Evolutionary conservation across 2,113 vertebrate species (phyloP).

Genomic region (Rhineura floridana): DNA sequence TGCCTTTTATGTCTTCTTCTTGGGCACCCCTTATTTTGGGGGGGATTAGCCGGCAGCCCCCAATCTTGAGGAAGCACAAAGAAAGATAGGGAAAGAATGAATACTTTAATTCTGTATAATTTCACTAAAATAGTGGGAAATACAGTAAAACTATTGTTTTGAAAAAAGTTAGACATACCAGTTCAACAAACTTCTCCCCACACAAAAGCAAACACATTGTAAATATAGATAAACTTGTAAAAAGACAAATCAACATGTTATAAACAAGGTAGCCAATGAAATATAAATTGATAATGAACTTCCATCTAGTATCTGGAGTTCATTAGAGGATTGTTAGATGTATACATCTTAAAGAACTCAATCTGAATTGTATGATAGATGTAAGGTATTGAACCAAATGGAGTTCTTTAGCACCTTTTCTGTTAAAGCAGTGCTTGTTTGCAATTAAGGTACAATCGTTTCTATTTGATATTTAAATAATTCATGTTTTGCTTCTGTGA

Average conservation of each 20-base stretch:
- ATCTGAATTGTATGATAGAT: neutral
- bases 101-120: neutral
- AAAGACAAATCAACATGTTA: neutral
- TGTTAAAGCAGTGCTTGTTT: neutral
- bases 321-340: neutral
- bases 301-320: neutral
- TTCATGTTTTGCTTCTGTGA: neutral
- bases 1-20: too few species aligned
- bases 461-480: constrained; percentile 1
- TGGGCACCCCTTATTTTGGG: neutral
- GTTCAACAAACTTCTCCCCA: neutral
- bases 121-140: neutral
- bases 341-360: neutral
- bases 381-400: constrained; percentile 6
- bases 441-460: neutral
- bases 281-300: neutral
- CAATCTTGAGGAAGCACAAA: neutral
- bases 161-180: neutral
- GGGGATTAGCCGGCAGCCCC: neutral
- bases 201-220: neutral
- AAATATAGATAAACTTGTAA: neutral
- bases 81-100: neutral
- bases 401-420: neutral
- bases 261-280: neutral
- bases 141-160: neutral